Base-by-base conservation (phyloP, 2,888 invertebrate genomes). In the Heliconius sara region DNA sequence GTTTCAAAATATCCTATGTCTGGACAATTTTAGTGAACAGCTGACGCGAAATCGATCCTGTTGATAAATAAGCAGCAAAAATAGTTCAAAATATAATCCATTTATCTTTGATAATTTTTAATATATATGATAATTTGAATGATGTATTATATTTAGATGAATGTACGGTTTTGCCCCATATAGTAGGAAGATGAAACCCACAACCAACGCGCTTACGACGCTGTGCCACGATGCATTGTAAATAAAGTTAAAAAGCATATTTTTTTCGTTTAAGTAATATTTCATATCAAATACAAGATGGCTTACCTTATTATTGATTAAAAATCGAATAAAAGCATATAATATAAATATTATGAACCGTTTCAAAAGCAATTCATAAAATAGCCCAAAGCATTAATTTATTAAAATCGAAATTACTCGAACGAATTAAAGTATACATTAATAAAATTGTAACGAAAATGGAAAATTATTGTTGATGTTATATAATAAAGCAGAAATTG, bases 1-100 rank as follows among this genome's bases (percentile, higher is more conserved):
- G 85, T 92, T 92, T 89, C 92, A 89, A 91, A 92, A 91, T 89
- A 81, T 79, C 88, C 87, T 87, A 86, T 90, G 90, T 83, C 80
- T 81, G 79, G 78, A 81, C 47, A 78, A 78, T 79, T 81, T 79
- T 70, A 81, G 83, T 79, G 77, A 83, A 80, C 83, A 84, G 85
- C 83, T 84, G 84, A 83, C 83, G 79, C 81, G 76, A 80, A 82
- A 85, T 84, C 81, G 82, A 83, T 83, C 57, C 76, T 81, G 78
- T 73, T 79, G 68, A 76, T 79, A 57, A 22, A 22, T 57, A 22
- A 57, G 9, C 22, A 57, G 57, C 22, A 22, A 57, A 57, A 57
- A 57, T n/a, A n/a, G 2, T 57, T 57, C 92, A 93, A 63, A 63
- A 63, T 27, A 25, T 63, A 63, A 63, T 1, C 25, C 1, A 57